These are phyloP conservation scores for Theropithecus gelada DNA, from an alignment of 2,113 vertebrate species.

Conservation along the genomic window DNA sequence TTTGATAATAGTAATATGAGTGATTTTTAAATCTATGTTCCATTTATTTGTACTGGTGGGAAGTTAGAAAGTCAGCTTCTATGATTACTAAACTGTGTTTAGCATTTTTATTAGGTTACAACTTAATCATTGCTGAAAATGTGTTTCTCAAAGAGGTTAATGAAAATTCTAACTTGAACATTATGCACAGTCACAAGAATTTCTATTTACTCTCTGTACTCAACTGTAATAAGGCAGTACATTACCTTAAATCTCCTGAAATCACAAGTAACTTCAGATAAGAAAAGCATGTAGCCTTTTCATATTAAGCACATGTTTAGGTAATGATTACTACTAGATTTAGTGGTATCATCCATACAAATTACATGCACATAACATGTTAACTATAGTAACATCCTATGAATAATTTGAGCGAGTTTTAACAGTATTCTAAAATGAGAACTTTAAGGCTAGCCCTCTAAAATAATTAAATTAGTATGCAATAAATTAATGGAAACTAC, in stretches of 20 bases:
- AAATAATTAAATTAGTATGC: background rate
- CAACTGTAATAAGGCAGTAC: background rate
- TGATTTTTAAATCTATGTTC: background rate
- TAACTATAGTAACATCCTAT: background rate
- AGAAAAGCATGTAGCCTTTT: background rate
- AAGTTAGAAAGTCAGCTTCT: background rate
- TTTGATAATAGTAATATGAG: background rate
- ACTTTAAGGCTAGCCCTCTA: background rate
- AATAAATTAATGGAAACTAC: background rate
- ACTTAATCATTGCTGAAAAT: slow-evolving; percentile 21
- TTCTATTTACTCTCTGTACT: background rate
- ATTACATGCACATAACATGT: background rate
- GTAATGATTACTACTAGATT: background rate
- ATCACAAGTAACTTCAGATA: background rate
- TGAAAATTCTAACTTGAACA: slow-evolving; percentile 28
- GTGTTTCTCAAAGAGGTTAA: slow-evolving; percentile 18
- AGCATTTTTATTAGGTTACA: background rate
- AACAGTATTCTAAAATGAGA: background rate
- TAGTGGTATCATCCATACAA: background rate
- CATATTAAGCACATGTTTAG: background rate
- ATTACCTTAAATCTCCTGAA: background rate
- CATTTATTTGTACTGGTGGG: background rate
- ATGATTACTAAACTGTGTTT: background rate
- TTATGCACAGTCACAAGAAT: background rate
- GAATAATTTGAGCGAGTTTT: background rate